Evolutionary conservation across 1,140 invertebrate species (phyloP).

Genomic region (Coptotermes formosanus): DNA sequence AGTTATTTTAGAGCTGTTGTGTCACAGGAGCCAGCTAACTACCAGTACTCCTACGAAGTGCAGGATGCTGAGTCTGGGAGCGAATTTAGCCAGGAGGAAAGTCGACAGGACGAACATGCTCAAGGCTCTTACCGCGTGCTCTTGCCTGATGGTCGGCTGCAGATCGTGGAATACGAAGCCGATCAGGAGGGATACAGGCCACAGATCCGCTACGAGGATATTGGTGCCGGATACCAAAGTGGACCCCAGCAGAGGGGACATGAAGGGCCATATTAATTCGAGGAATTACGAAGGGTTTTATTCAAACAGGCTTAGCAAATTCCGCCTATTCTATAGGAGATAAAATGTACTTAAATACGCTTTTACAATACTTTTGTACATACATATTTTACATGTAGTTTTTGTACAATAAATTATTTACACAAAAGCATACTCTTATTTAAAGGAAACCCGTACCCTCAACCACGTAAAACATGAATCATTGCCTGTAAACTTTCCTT

Average conservation of each 20-base stretch:
- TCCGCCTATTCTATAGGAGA: not conserved
- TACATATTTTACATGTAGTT: not conserved
- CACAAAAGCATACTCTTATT: not conserved
- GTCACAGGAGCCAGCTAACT: conserved; percentile 74
- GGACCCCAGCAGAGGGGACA: not conserved
- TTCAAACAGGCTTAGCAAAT: not conserved
- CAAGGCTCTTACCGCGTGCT: conserved; percentile 82
- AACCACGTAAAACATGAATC: too few relatives aligned
- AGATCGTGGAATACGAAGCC: conserved; percentile 80
- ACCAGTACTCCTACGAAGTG: conserved; percentile 82
- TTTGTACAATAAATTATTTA: not conserved
- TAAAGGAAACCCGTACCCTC: too few relatives aligned
- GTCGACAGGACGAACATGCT: conserved; percentile 72
- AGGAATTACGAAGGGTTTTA: not conserved
- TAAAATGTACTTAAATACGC: not conserved
- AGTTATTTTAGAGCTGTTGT: conserved; percentile 2
- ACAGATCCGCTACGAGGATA: conserved; percentile 75
- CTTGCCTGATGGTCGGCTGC: conserved; percentile 81
- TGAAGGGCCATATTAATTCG: conserved; percentile 20
- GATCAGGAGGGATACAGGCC: conserved; percentile 79
- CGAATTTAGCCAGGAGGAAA: conserved; percentile 79
- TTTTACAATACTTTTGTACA: not conserved
- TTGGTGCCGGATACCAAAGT: conserved; percentile 37
- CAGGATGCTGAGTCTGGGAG: conserved; percentile 72
- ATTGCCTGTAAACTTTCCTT: too few relatives aligned